phyloP scores from a whole-genome alignment of 2,113 vertebrate genomes.

The Choloepus hoffmanni region DNA sequence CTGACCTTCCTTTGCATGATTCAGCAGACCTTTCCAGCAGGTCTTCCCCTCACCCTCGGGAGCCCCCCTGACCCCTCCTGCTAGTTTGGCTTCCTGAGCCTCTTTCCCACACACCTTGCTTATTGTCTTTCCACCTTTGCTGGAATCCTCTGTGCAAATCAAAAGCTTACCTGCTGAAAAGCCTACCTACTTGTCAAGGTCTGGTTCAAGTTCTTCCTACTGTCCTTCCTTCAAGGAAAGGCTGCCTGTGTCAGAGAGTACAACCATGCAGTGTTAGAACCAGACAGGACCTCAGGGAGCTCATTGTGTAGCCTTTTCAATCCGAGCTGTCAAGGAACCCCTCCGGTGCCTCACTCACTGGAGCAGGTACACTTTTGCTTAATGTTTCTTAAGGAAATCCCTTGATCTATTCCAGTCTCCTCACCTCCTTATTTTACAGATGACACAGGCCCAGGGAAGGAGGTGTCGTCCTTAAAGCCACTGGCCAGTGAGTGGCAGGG shows the following conservation, averaged over 20 bases:
- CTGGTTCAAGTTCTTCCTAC: background rate
- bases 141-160: background rate
- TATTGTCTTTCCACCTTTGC: background rate
- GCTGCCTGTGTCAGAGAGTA: background rate
- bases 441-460: background rate
- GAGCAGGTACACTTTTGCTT: background rate
- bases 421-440: background rate
- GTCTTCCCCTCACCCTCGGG: background rate
- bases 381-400: background rate
- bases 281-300: background rate
- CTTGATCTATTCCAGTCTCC: background rate
- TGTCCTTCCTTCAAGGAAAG: background rate
- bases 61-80: background rate
- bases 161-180: background rate
- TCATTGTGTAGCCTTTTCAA: background rate
- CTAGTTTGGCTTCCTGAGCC: background rate
- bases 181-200: background rate
- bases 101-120: background rate
- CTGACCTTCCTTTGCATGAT: background rate
- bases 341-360: background rate
- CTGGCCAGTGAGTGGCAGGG: accelerated
- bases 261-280: background rate
- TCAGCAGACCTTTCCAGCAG: background rate
- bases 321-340: background rate
- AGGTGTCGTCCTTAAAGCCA: background rate